phyloP scores from a whole-genome alignment of 2,113 vertebrate genomes.

The Rostratula benghalensis region DNA sequence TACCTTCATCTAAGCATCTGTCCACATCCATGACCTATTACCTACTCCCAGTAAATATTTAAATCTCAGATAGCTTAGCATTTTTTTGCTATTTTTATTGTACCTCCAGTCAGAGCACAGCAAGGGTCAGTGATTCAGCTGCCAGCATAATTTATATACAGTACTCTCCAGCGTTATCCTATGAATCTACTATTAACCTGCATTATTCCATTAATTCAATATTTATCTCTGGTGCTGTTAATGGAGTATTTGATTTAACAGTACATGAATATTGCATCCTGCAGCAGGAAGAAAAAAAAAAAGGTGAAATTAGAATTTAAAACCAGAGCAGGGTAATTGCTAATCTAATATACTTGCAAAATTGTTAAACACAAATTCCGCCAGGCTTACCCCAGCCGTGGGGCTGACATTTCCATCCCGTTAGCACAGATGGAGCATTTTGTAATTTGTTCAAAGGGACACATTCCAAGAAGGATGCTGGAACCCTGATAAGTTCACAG shows the following conservation, averaged over 20 bases:
- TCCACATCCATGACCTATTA: background rate
- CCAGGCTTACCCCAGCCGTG: background rate
- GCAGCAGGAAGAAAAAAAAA: background rate
- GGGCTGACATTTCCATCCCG: constrained; percentile 20
- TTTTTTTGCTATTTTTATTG: background rate
- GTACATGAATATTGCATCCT: constrained; percentile 48
- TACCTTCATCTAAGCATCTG: background rate
- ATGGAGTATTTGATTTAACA: constrained; percentile 52
- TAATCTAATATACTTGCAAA: background rate
- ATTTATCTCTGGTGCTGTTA: constrained; percentile 51
- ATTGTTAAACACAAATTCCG: background rate
- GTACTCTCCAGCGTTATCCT: background rate
- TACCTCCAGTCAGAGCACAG: background rate
- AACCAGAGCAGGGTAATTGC: background rate
- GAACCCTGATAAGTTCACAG: background rate
- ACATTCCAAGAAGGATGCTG: background rate
- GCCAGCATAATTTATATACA: background rate
- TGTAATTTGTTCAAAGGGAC: background rate
- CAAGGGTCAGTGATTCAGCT: background rate
- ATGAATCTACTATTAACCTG: constrained; percentile 31
- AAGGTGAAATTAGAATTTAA: constrained; percentile 18
- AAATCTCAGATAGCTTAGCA: background rate
- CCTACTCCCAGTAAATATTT: background rate
- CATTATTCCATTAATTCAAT: constrained; percentile 58
- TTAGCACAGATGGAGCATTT: constrained; percentile 16